A percentile compares a stretch with the other conserved stretches of the same genome.
These are phyloP conservation scores for Cyrtonyx montezumae DNA, from an alignment of 2,113 vertebrate genomes.

Conservation along the genomic window DNA sequence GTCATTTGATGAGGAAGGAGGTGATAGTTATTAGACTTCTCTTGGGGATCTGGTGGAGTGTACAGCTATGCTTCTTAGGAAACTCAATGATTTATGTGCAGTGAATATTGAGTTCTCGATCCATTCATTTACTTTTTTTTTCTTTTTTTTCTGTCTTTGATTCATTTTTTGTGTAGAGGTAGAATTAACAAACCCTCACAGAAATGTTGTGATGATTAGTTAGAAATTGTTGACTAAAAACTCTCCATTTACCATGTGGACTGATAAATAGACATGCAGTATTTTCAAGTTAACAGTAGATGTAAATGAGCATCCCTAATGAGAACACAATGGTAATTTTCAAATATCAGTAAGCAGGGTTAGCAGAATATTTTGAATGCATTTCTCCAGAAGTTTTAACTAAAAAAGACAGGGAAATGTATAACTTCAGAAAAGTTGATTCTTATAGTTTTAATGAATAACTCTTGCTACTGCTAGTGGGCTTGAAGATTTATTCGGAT, in stretches of 20 bases:
- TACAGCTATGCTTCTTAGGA: accelerated
- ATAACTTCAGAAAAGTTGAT: not conserved
- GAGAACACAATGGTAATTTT: not conserved
- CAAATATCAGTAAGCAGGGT: not conserved
- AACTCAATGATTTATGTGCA: not conserved
- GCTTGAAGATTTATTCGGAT: not conserved
- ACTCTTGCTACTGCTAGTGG: not conserved
- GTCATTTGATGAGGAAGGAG: not conserved
- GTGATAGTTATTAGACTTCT: not conserved
- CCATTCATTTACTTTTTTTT: not conserved
- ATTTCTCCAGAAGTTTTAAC: not conserved
- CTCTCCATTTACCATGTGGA: not conserved
- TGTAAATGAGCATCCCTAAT: not conserved
- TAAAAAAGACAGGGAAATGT: not conserved
- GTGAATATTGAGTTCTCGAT: not conserved
- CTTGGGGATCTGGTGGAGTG: not conserved
- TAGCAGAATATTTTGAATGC: not conserved
- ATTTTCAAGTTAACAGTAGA: not conserved
- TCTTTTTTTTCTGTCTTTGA: not conserved
- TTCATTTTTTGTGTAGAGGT: not conserved
- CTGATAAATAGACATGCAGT: not conserved
- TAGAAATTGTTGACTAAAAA: not conserved
- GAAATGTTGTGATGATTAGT: not conserved
- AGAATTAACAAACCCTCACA: not conserved
- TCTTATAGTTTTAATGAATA: not conserved